These are phyloP conservation scores for Oreochromis spilurus DNA, from an alignment of 2,113 vertebrate species.

Conservation along the genomic window DNA sequence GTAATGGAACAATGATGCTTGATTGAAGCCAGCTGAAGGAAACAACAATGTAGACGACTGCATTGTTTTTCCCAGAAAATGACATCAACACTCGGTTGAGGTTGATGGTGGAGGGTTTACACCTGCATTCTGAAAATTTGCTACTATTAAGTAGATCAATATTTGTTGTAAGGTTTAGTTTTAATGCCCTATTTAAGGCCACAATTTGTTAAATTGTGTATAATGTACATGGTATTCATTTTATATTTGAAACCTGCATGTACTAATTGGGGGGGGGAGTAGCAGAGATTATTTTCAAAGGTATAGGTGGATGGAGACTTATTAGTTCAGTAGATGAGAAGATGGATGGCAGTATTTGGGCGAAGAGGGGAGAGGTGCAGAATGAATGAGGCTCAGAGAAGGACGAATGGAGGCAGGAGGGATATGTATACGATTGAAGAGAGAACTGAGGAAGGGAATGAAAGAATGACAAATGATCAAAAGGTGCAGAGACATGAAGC, in stretches of 20 bases:
- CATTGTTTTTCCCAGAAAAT: conserved; percentile 14
- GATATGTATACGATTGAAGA: conserved; percentile 43
- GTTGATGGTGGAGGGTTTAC: neutral
- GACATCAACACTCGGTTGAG: neutral
- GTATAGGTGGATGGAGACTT: conserved; percentile 28
- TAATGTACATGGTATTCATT: neutral
- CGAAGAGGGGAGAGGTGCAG: conserved; percentile 34
- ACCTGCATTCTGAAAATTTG: neutral
- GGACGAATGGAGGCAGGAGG: conserved; percentile 42
- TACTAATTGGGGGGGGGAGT: neutral
- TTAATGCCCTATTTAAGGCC: neutral
- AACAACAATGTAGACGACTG: conserved; percentile 7
- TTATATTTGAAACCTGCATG: neutral
- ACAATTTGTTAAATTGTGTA: neutral
- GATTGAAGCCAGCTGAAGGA: conserved; percentile 29
- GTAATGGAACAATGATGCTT: neutral
- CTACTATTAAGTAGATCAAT: neutral
- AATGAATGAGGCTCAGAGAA: conserved; percentile 48
- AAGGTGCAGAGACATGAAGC: conserved; percentile 27
- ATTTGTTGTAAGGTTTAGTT: neutral
- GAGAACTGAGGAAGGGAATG: conserved; percentile 25
- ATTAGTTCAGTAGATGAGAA: conserved; percentile 40
- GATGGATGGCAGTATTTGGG: conserved; percentile 48
- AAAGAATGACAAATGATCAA: conserved; percentile 53
- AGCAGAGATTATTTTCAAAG: conserved; percentile 18